A percentile compares a stretch with the other conserved stretches of the same genome.
These are phyloP conservation scores for Drosophila repleta DNA, from an alignment of 1,140 invertebrate genomes.

Conservation along the genomic window DNA sequence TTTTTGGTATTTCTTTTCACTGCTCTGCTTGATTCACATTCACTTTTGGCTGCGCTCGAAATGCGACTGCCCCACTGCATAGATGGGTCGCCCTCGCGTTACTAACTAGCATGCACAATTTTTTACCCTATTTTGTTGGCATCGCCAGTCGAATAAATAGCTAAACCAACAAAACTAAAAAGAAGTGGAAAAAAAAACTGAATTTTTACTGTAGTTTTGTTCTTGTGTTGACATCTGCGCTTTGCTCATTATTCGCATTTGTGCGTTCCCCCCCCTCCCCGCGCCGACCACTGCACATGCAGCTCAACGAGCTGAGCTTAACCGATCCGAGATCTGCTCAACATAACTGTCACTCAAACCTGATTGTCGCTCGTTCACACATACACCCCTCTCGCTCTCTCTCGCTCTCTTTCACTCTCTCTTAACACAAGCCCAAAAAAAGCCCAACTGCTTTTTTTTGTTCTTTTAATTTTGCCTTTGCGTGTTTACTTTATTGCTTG, in stretches of 20 bases:
- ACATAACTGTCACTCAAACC: constrained; percentile 40
- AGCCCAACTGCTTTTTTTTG: constrained; percentile 13
- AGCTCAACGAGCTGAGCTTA: constrained; percentile 13
- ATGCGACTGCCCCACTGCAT: constrained; percentile 41
- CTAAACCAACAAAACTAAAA: constrained; percentile 29
- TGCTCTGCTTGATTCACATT: not conserved
- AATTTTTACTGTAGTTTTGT: constrained; percentile 55
- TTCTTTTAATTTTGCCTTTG: constrained; percentile 31
- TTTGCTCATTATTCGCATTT: constrained; percentile 82
- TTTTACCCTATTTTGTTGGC: constrained; percentile 81
- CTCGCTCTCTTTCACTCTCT: not conserved
- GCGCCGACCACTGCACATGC: constrained; percentile 27
- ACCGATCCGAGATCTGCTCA: constrained; percentile 12
- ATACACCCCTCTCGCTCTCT: not conserved
- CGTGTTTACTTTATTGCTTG: constrained; percentile 49
- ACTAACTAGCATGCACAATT: constrained; percentile 71
- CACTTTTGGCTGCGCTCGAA: constrained; percentile 9
- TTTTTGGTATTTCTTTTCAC: not conserved
- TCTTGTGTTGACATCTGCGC: constrained; percentile 41
- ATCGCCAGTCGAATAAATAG: constrained; percentile 44
- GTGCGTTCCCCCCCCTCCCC: constrained; percentile 51
- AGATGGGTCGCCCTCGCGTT: constrained; percentile 62
- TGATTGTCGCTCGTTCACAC: not conserved
- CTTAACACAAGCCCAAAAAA: constrained; percentile 22
- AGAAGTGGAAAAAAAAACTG: constrained; percentile 28